Conservation (phyloP, 2,113 vertebrate genomes). For the Seriola quinqueradiata region DNA sequence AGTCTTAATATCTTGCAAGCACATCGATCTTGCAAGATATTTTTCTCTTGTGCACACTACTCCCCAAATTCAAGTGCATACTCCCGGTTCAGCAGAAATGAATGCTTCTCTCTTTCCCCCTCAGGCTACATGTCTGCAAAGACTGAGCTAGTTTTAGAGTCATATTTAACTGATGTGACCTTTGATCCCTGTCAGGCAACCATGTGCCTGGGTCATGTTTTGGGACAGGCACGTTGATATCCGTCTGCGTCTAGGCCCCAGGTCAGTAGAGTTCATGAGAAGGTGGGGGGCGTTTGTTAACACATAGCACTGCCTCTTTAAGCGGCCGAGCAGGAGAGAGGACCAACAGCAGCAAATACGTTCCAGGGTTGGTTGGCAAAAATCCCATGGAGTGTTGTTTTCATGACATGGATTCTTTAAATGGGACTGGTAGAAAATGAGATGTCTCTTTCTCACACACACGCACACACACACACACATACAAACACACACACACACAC, state of each 20-base stretch:
- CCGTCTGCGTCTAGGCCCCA: slow-evolving; percentile 46
- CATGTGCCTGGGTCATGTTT: slow-evolving; percentile 80
- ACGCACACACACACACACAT: too few relatives aligned
- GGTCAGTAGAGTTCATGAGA: slow-evolving; percentile 69
- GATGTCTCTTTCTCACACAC: too few relatives aligned
- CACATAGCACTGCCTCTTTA: slow-evolving; percentile 34
- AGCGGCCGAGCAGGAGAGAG: slow-evolving; percentile 4
- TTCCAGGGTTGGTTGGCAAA: slow-evolving; percentile 44
- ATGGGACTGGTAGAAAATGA: not conserved
- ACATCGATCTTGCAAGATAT: slow-evolving; percentile 3
- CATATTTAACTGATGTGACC: slow-evolving; percentile 73
- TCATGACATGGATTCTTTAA: slow-evolving; percentile 43
- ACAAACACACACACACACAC: too few relatives aligned
- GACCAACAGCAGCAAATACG: slow-evolving; percentile 30
- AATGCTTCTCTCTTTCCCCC: not conserved
- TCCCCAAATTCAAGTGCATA: slow-evolving; percentile 68
- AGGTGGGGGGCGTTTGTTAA: slow-evolving; percentile 51
- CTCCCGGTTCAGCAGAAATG: slow-evolving; percentile 6
- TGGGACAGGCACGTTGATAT: slow-evolving; percentile 71
- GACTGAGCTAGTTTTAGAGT: slow-evolving; percentile 62
- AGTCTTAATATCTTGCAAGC: not conserved
- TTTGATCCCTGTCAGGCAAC: slow-evolving; percentile 78
- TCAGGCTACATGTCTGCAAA: slow-evolving; percentile 1
- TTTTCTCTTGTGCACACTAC: not conserved
- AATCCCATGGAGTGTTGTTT: slow-evolving; percentile 34